Percentiles rank a stretch among this genome's conserved stretches.
Evolutionary conservation across 2,888 invertebrate genomes (phyloP).

Genomic region (Elmis aenea): DNA sequence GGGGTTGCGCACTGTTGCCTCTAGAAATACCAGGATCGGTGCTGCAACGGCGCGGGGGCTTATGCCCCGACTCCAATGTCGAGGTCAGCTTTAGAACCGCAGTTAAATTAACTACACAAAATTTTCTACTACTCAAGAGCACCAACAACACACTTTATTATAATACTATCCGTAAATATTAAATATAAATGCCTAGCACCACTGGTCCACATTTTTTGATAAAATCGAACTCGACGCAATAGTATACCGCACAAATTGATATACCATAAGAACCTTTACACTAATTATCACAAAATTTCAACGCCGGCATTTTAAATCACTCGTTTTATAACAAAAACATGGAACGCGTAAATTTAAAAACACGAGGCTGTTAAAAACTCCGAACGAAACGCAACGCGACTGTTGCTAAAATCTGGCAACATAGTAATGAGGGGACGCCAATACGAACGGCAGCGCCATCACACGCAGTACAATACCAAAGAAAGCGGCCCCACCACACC

Average conservation of each 20-base stretch:
- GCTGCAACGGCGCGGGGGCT: constrained; percentile 20
- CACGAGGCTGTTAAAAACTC: background rate
- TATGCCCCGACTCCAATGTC: constrained; percentile 42
- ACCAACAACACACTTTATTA: no score
- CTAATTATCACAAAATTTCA: no score
- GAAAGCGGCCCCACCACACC: constrained; percentile 28
- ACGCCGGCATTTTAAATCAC: no score
- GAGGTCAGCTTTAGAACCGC: constrained; percentile 48
- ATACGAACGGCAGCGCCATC: constrained; percentile 43
- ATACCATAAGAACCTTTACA: no score
- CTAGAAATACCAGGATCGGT: constrained; percentile 26
- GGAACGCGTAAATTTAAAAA: no score
- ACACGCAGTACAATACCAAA: constrained; percentile 42
- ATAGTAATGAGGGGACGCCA: constrained; percentile 46
- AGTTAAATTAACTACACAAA: no score
- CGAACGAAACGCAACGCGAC: constrained; percentile 29
- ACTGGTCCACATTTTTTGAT: constrained; percentile 17
- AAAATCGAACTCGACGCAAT: background rate
- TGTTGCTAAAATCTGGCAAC: constrained; percentile 46
- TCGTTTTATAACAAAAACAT: no score
- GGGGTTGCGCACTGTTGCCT: constrained; percentile 42
- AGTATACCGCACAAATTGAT: background rate
- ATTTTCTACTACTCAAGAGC: no score
- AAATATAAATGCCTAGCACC: no score
- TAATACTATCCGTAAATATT: no score